These are phyloP conservation scores for Ormyrus nitidulus DNA, from an alignment of 2,888 invertebrate genomes.

Conservation along the genomic window DNA sequence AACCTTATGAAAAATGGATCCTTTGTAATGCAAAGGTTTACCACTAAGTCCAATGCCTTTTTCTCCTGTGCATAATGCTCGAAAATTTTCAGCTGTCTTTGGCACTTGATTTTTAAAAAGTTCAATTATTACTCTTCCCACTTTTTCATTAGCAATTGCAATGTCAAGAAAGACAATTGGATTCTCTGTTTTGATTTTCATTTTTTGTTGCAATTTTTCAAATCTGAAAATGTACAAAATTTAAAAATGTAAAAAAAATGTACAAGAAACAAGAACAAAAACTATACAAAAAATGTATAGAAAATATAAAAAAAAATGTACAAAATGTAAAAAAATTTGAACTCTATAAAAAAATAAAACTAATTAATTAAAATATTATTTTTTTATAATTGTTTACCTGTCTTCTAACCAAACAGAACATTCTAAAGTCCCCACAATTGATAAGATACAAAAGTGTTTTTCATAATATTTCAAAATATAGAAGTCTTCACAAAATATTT, in stretches of 20 bases:
- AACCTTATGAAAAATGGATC: slow-evolving; percentile 88
- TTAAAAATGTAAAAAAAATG: background rate
- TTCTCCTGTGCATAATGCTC: slow-evolving; percentile 94
- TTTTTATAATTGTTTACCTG: no score
- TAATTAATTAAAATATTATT: no score
- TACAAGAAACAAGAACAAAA: no score
- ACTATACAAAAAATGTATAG: no score
- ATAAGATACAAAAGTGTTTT: no score
- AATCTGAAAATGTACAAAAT: background rate
- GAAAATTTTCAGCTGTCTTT: slow-evolving; percentile 93
- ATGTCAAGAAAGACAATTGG: slow-evolving; percentile 85
- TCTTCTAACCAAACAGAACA: no score
- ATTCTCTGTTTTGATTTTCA: slow-evolving; percentile 73
- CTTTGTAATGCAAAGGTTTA: slow-evolving; percentile 90
- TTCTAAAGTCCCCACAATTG: no score
- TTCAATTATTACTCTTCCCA: slow-evolving; percentile 90
- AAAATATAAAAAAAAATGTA: no score
- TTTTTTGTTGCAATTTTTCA: background rate
- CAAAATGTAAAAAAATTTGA: no score
- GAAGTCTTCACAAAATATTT: no score
- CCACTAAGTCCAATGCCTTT: slow-evolving; percentile 83
- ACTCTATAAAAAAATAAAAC: no score
- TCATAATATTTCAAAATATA: no score
- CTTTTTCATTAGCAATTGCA: slow-evolving; percentile 82
- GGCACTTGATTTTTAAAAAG: slow-evolving; percentile 90